Evolutionary conservation across 64 coral and sea anemone genomes (phyloP).

Genomic region (Astreopora myriophthalma): DNA sequence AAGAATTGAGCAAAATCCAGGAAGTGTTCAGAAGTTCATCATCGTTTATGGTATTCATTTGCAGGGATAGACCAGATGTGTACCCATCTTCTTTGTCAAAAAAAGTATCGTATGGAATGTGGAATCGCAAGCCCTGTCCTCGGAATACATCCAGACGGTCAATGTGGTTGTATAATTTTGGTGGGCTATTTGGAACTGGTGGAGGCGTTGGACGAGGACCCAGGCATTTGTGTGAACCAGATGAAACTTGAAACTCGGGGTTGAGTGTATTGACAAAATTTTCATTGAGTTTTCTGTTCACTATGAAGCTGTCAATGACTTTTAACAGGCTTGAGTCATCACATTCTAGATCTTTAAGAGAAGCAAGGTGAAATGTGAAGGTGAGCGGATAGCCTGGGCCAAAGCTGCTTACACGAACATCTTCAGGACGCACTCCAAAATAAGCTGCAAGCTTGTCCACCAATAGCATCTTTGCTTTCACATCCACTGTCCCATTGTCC

Average conservation of each 20-base stretch:
- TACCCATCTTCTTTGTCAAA: constrained; percentile 76
- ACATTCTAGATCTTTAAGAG: background rate
- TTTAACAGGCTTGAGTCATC: background rate
- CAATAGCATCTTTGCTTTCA: background rate
- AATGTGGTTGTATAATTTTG: constrained; percentile 65
- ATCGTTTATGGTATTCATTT: constrained; percentile 29
- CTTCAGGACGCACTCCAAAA: background rate
- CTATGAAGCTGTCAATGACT: background rate
- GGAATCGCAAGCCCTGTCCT: constrained; percentile 70
- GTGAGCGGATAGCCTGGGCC: background rate
- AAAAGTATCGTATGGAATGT: constrained; percentile 63
- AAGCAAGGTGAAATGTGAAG: constrained; percentile 37
- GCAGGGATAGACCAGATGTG: constrained; percentile 69
- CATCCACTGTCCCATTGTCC: too few relatives aligned
- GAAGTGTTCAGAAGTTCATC: constrained; percentile 61
- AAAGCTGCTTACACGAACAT: constrained; percentile 13
- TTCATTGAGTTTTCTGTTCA: background rate
- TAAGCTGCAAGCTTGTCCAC: constrained; percentile 37
- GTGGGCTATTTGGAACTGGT: background rate
- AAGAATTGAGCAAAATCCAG: constrained; percentile 92
- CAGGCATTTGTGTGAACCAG: background rate
- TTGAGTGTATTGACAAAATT: background rate
- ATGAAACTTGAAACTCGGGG: constrained; percentile 8
- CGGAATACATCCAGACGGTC: constrained; percentile 62
- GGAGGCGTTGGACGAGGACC: background rate